These are phyloP conservation scores for Oegoconia quadripuncta DNA, from an alignment of 2,888 invertebrate species.

Conservation along the genomic window DNA sequence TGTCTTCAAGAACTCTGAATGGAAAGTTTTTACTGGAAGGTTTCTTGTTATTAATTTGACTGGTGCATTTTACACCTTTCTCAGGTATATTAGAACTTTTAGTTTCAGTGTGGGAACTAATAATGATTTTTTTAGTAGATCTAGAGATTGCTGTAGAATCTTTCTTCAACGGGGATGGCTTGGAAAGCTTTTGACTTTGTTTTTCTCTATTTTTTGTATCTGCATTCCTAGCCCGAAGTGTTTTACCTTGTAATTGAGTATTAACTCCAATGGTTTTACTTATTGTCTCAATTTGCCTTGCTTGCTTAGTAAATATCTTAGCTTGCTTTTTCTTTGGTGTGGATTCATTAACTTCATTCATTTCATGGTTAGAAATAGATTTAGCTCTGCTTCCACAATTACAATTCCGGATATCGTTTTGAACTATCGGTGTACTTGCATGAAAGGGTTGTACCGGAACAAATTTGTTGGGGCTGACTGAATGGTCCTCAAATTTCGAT, in stretches of 20 bases:
- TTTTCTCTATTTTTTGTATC: constrained; percentile 50
- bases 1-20: constrained; percentile 48
- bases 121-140: background rate
- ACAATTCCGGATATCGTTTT: too few relatives aligned
- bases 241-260: constrained; percentile 18
- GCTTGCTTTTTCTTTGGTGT: background rate
- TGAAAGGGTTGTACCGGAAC: constrained; percentile 49
- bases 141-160: background rate
- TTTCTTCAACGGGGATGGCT: background rate
- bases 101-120: constrained; percentile 4
- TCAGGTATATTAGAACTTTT: constrained; percentile 6
- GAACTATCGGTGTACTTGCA: constrained; percentile 55
- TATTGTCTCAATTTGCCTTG: background rate
- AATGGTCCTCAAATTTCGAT: constrained; percentile 56
- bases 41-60: constrained; percentile 20
- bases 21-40: constrained; percentile 36
- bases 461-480: constrained; percentile 54
- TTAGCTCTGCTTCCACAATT: too few relatives aligned
- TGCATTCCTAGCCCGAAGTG: constrained; percentile 26
- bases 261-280: constrained; percentile 6
- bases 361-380: constrained; percentile 4
- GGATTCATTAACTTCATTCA: constrained; percentile 1
- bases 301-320: constrained; percentile 1
- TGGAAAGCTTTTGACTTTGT: constrained; percentile 6
- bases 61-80: constrained; percentile 8